Evolutionary conservation across 2,113 vertebrate species (phyloP), one percentile per base, ranked within the genome.

Genomic region (Protobothrops mucrosquamatus): DNA sequence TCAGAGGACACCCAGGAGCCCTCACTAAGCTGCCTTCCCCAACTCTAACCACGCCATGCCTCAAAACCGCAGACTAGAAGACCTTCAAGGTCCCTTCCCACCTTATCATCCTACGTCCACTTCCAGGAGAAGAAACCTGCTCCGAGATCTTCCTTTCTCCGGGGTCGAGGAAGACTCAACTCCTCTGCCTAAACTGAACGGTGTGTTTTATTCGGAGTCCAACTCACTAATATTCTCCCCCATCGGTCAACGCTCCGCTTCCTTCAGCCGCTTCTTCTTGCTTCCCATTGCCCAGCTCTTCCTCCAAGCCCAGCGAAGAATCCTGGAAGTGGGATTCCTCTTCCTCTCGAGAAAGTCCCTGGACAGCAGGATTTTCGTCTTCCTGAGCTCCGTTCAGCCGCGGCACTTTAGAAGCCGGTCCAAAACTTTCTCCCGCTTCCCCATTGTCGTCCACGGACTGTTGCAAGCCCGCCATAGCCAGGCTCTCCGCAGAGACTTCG

Each of bases 321-420:
- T 39, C 91, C 59, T 1, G 55, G 0, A 24, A 1, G 24, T 1
- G 5, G 10, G 22, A 14, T 43, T 54, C 56, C 14, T 57, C 86
- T 85, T 7, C 55, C 8, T 43, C 12, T 55, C 0, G 64, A n/a
- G 43, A 43, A 46, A 54, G 1, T 0, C 15, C 57, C 91, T 6
- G 86, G 39, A 0, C 59, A 57, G 3, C 69, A 7, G 0, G 46
- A 81, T 18, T 20, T 85, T 51, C 48, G 51, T 20, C 89, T 85
- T 91, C 56, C 59, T 88, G 95, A 88, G 91, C 92, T 91, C 93
- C 88, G 2, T 90, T 85, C 2, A 69, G 89, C 34, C 93, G 91
- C 89, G 94, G 95, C 92, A 87, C 11, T 74, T 95, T 94, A 88
- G 15, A 15, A 51, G 95, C 93, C 91, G 95, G 95, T 91, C 69